A percentile compares a stretch with the other conserved stretches of the same genome.
These are phyloP conservation scores for Neosilurus mollespiculum DNA, from an alignment of 2,797 vertebrate genomes.

Conservation along the genomic window DNA sequence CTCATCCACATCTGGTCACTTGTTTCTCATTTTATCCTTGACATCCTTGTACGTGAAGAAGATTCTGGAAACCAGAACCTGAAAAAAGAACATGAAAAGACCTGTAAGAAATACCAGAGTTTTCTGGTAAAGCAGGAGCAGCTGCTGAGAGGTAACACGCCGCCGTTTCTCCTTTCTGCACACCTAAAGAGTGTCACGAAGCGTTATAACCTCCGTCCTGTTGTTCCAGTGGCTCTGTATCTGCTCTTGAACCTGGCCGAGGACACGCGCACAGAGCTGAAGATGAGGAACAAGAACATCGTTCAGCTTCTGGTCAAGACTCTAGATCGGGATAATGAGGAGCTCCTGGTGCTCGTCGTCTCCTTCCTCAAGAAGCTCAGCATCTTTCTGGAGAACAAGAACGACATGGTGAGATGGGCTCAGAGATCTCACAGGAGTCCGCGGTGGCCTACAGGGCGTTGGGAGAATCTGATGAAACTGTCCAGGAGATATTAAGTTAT, in stretches of 20 bases:
- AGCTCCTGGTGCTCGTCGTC: conserved; percentile 86
- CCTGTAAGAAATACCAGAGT: conserved; percentile 87
- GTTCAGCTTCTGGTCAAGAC: conserved; percentile 90
- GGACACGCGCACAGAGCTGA: conserved; percentile 88
- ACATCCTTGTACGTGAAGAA: conserved; percentile 80
- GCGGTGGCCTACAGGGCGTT: background rate
- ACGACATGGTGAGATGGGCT: conserved; percentile 85
- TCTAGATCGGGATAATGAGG: conserved; percentile 85
- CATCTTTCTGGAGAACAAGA: conserved; percentile 95
- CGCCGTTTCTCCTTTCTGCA: too few species aligned
- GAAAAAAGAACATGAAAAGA: conserved; percentile 90
- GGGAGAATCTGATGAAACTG: background rate
- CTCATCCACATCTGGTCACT: background rate
- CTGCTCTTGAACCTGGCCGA: conserved; percentile 91
- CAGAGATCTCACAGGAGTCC: background rate
- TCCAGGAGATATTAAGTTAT: background rate
- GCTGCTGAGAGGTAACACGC: conserved; percentile 83
- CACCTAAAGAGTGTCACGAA: background rate
- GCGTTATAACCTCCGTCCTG: background rate
- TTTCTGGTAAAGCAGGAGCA: conserved; percentile 92
- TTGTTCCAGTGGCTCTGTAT: conserved; percentile 84
- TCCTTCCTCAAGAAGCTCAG: conserved; percentile 96
- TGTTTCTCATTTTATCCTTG: conserved; percentile 61
- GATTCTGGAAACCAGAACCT: conserved; percentile 82
- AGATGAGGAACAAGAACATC: conserved; percentile 96